Percentiles rank a stretch among this genome's conserved stretches.
Conservation (phyloP, 2,888 invertebrate genomes). For the Eupithecia insigniata region DNA sequence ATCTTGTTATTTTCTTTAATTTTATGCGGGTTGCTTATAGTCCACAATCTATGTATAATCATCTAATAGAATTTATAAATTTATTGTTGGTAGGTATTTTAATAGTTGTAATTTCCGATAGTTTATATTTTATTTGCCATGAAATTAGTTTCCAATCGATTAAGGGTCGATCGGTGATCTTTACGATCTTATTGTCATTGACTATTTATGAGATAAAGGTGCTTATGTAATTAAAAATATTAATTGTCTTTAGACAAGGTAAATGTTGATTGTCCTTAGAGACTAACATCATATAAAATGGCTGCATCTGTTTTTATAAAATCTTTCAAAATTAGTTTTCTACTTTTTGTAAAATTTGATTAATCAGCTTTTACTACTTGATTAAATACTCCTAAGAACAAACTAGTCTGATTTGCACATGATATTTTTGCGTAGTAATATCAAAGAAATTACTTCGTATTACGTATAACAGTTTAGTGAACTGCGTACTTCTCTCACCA, state of each 20-base stretch:
- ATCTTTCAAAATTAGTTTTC: background rate
- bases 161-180: slow-evolving; percentile 11
- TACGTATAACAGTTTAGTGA: background rate
- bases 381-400: background rate
- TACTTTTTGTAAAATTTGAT: no score
- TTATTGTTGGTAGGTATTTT: background rate
- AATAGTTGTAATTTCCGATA: background rate
- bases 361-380: no score
- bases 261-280: slow-evolving; percentile 5
- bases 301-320: background rate
- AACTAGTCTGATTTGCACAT: background rate
- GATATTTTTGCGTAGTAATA: background rate
- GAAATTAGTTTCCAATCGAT: slow-evolving; percentile 31
- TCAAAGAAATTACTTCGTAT: no score
- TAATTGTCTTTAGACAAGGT: background rate
- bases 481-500: background rate
- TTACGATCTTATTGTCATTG: slow-evolving; percentile 22
- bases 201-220: background rate
- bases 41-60: background rate
- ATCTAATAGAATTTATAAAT: no score
- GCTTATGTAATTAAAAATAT: slow-evolving; percentile 1
- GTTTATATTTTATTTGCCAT: slow-evolving; percentile 20
- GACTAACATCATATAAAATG: background rate
- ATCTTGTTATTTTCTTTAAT: background rate
- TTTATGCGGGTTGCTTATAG: background rate